Base-by-base conservation (phyloP, 2,888 invertebrate genomes). In the Zaprionus bogoriensis region DNA sequence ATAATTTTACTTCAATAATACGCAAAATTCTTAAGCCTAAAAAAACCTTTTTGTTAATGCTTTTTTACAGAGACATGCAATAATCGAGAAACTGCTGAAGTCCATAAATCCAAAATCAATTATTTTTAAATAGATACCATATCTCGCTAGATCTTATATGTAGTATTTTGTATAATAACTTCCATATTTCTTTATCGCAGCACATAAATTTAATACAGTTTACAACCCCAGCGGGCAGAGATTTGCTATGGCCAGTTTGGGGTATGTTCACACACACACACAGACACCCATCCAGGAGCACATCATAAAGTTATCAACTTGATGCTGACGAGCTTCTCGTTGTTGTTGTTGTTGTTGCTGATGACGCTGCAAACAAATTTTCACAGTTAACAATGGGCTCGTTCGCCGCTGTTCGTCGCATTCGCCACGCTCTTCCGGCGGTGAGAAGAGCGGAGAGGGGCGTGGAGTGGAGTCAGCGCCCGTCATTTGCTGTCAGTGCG, bases 321-420 rank as follows among this genome's bases (percentile, higher is more conserved):
- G 71, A 77, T 74, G 74, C 46, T 81, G 72, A 78, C 48, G 85
- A 63, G 75, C 60, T 66, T 77, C 67, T 83, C 66, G 45, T 66
- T 57, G 58, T 54, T 27, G 27, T 27, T 27, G 10, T 50, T 61
- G 74, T 74, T 61, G 64, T 47, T 79, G 66, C 73, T 75, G 88
- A 88, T 88, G 88, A 88, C 87, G 88, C 74, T 72, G 89, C 89
- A 89, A 89, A 89, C 89, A 89, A 89, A 89, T 89, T 89, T 88
- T 77, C 70, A 46, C 65, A 66, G 55, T 67, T 85, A 85, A 84
- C 81, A 84, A 87, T 71, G 60, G 61, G 64, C 32, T 36, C 1
- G 14, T 32, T 32, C 32, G 4, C 12, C 54, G 52, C 67, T 17
- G 76, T 70, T 74, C 57, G 20, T 47, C 20, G 44, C 67, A 74